A percentile compares a stretch with the other conserved stretches of the same genome.
phyloP scores from a whole-genome alignment of 2,888 invertebrate species.

The Zhengitettix transpicula region DNA sequence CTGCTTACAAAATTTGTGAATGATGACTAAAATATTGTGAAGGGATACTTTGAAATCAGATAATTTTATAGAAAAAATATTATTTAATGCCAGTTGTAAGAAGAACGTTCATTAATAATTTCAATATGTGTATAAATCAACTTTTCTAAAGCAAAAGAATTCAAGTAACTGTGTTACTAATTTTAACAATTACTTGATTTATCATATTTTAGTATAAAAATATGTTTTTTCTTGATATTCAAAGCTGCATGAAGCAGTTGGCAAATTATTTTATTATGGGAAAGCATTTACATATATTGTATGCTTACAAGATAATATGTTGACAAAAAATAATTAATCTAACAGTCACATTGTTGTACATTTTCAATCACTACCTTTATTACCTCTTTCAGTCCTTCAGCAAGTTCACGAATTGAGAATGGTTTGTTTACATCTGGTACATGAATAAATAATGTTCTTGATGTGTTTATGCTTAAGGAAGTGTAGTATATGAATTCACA shows the following conservation, averaged over 20 bases:
- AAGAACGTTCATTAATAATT: not conserved
- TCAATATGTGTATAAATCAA: not conserved
- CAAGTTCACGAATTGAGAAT: constrained; percentile 39
- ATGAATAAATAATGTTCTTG: constrained; percentile 55
- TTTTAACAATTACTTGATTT: too few species aligned
- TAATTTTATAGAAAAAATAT: not conserved
- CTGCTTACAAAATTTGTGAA: constrained; percentile 25
- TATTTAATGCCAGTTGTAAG: not conserved
- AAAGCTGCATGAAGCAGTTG: not conserved
- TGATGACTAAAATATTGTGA: not conserved
- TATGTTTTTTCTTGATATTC: too few species aligned
- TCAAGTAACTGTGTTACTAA: too few species aligned
- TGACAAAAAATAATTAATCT: not conserved
- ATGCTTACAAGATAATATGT: not conserved
- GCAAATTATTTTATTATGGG: not conserved
- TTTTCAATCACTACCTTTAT: constrained; percentile 22
- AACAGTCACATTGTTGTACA: not conserved
- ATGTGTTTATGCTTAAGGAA: constrained; percentile 46
- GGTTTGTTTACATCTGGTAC: constrained; percentile 49
- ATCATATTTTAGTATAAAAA: not conserved
- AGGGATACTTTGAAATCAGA: not conserved
- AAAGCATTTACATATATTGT: not conserved
- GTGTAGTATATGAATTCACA: constrained; percentile 72
- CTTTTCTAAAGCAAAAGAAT: not conserved
- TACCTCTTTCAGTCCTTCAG: constrained; percentile 33